Base-by-base conservation (phyloP, 2,888 invertebrate species). In the Ferdinandea cuprea region DNA sequence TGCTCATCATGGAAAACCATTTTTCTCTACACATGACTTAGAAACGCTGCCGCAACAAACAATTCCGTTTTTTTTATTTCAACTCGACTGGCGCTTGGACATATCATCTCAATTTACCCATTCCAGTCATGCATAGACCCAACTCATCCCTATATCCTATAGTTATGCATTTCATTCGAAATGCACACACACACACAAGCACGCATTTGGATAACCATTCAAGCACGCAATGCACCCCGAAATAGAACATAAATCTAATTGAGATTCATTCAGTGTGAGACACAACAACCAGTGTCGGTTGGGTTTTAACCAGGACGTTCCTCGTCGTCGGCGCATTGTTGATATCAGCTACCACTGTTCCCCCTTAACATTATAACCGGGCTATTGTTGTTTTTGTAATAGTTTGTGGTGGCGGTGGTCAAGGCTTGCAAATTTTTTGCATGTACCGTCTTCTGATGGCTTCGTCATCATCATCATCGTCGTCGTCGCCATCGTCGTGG, bases 161-260 rank as follows among this genome's bases (percentile, higher is more conserved):
- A n/a, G n/a, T 66, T 69, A 68, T 68, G 58, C 68, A 77, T 71
- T 63, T 65, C 5, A 25, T 32, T 25, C 52, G 19, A 79, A 37
- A 46, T 37, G 52, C 25, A n/a, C 17, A n/a, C n/a, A 5, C 13
- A 46, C 25, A 69, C 15, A 69, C 11, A 21, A 1, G 13, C 5
- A 30, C 19, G 28, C 21, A 54, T 8, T 15, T 30, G 28, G 21
- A 54, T 8, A n/a, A 19, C 13, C 21, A 9, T 30, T 1, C 21
- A 32, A 21, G 37, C 40, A 28, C 25, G 46, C 65, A 21, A 56
- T 69, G 50, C 65, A 44, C 63, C 54, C 63, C 44, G 2, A 42
- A 77, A 66, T 56, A 40, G 77, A 61, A 50, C 77, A 83, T 77
- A 83, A 83, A 83, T 77, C 81, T 83, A 83, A 83, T 83, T 83